phyloP scores from a whole-genome alignment of 2,113 vertebrate genomes.

The Myotis brandtii region DNA sequence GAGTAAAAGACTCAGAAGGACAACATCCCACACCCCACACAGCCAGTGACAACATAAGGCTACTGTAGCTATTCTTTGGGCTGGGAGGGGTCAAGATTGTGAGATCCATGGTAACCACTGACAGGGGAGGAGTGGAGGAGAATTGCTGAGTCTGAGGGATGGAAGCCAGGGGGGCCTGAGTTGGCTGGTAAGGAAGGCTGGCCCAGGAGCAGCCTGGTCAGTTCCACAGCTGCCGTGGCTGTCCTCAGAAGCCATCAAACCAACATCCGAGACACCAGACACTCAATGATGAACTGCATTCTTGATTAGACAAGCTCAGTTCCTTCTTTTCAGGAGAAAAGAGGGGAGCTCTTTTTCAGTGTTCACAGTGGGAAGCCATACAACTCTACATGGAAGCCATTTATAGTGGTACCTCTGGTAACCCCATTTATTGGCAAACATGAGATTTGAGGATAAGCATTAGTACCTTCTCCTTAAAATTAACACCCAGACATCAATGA shows the following conservation, averaged over 20 bases:
- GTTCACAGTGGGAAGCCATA: neutral
- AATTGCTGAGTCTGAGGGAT: neutral
- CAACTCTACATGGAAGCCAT: neutral
- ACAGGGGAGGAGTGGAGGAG: neutral
- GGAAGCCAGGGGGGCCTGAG: neutral
- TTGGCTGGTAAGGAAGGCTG: neutral
- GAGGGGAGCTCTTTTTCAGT: neutral
- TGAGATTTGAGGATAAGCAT: too few species aligned
- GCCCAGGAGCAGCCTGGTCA: neutral
- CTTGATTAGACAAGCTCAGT: neutral
- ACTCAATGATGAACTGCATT: rapidly evolving
- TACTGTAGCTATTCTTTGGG: neutral
- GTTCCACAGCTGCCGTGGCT: rapidly evolving
- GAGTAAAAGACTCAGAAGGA: neutral
- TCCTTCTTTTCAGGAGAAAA: neutral
- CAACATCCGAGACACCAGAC: neutral
- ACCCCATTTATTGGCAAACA: too few species aligned
- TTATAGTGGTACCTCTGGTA: too few species aligned
- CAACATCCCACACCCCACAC: neutral
- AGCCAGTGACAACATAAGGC: neutral
- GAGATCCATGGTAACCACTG: neutral
- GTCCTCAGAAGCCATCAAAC: neutral
- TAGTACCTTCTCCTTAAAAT: too few species aligned
- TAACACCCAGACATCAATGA: too few species aligned
- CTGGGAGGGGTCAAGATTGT: neutral